These are phyloP conservation scores for Mythimna pallens DNA, from an alignment of 2,888 invertebrate genomes.

Conservation along the genomic window DNA sequence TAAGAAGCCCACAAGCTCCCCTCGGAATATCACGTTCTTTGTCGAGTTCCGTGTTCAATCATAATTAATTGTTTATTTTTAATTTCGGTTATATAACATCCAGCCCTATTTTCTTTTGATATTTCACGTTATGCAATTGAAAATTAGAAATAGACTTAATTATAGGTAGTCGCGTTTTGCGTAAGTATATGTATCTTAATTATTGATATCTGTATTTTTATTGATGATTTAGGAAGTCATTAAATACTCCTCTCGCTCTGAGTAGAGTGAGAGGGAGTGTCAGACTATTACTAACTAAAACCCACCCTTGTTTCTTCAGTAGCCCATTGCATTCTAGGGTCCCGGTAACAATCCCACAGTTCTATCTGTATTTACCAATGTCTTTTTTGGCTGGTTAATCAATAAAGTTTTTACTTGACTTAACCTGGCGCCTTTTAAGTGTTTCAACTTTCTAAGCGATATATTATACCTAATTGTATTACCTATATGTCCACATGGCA, in stretches of 20 bases:
- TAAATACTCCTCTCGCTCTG: no score
- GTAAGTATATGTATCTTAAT: no score
- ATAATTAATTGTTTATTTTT: constrained; percentile 23
- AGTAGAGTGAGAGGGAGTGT: no score
- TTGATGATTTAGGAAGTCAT: no score
- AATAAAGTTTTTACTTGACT: background rate
- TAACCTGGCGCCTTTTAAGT: background rate
- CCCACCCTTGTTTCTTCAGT: no score
- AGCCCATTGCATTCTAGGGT: no score
- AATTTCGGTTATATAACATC: constrained; percentile 9
- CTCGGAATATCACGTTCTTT: constrained; percentile 19
- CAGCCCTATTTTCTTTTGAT: background rate
- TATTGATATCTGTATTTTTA: background rate
- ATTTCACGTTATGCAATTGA: constrained; percentile 2
- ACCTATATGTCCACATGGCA: constrained; percentile 2
- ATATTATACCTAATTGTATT: constrained; percentile 1
- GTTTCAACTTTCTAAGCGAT: constrained; percentile 14
- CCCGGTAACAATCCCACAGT: no score
- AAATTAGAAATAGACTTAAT: background rate
- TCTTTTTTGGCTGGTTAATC: background rate
- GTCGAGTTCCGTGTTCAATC: constrained; percentile 21
- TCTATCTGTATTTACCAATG: no score
- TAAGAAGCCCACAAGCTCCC: background rate
- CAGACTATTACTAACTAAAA: no score
- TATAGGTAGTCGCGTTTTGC: no score